phyloP scores from a whole-genome alignment of 2,113 vertebrate species.

The Chaetodon trifascialis region DNA sequence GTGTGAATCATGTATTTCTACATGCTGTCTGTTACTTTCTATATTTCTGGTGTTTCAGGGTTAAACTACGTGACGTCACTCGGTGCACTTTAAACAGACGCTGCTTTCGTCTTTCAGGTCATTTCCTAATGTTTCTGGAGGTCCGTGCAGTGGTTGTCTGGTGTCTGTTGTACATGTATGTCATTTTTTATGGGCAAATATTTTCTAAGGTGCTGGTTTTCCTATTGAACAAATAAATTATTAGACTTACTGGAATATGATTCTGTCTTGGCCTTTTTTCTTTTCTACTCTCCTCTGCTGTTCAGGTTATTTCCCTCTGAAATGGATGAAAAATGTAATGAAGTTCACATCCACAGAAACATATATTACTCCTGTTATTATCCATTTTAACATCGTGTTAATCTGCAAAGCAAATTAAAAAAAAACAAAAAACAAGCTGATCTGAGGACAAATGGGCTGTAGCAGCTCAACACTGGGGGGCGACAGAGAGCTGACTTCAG shows the following conservation, averaged over 20 bases:
- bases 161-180: background rate
- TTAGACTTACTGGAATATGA: background rate
- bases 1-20: background rate
- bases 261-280: background rate
- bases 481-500: background rate
- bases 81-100: constrained; percentile 3
- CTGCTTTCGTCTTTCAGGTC: background rate
- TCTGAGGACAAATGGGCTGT: background rate
- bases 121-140: background rate
- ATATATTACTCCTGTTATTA: no score
- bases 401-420: no score
- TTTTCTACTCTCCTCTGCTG: background rate
- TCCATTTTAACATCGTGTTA: no score
- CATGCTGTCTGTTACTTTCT: background rate
- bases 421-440: no score
- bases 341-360: no score
- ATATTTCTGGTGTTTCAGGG: constrained; percentile 18
- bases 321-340: no score
- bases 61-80: background rate
- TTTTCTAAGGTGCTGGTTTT: constrained; percentile 43
- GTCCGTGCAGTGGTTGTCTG: background rate
- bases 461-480: background rate
- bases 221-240: constrained; percentile 49
- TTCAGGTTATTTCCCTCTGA: background rate
- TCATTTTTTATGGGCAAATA: background rate